Conservation (phyloP, 2,113 vertebrate species). For the Amazona vittata region DNA sequence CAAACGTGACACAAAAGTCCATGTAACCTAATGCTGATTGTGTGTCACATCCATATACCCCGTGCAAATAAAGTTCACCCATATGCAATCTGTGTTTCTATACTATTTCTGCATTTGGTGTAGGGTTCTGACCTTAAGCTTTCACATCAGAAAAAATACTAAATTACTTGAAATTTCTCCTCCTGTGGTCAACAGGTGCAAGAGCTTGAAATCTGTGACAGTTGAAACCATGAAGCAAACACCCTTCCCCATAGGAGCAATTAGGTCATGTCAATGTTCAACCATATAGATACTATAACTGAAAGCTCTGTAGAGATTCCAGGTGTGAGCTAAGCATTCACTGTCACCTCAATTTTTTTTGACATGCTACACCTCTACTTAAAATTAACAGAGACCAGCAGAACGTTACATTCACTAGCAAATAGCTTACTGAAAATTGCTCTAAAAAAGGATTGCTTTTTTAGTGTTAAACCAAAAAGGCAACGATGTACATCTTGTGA, state of each 20-base stretch:
- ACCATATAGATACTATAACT: neutral
- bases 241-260: neutral
- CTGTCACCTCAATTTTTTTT: neutral
- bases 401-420: neutral
- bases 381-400: neutral
- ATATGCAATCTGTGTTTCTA: neutral
- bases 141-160: neutral
- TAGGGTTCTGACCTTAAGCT: neutral
- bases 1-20: neutral
- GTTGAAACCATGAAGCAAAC: neutral
- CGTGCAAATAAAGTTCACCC: neutral
- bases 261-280: neutral
- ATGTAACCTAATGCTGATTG: neutral
- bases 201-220: neutral
- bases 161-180: neutral
- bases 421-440: neutral
- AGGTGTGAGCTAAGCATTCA: neutral
- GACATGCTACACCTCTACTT: neutral
- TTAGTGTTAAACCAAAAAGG: neutral
- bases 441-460: neutral
- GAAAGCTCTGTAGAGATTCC: neutral
- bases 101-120: neutral
- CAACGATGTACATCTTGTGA: neutral
- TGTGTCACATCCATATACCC: neutral
- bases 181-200: neutral